phyloP scores from a whole-genome alignment of 2,797 vertebrate genomes.

The Danio kyathit region DNA sequence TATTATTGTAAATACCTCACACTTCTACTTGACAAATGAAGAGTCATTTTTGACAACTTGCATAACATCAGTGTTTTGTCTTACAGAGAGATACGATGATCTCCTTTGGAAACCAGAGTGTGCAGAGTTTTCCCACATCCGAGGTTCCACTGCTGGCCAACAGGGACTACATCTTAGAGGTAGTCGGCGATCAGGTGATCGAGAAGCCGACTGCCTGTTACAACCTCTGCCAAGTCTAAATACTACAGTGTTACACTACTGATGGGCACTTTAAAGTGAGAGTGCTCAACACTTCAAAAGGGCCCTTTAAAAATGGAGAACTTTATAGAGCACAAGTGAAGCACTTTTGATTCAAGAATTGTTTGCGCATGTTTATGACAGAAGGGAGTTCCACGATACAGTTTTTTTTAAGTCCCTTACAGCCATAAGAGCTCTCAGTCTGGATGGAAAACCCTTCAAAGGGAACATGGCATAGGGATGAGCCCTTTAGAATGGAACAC shows the following conservation, averaged over 20 bases:
- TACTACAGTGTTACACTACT: background rate
- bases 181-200: conserved; percentile 77
- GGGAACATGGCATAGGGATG: background rate
- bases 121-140: conserved; percentile 68
- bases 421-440: background rate
- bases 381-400: too few relatives aligned
- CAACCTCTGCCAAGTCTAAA: conserved; percentile 85
- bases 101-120: conserved; percentile 73
- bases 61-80: background rate
- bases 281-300: background rate
- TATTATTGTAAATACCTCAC: too few relatives aligned
- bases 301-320: background rate
- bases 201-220: conserved; percentile 76
- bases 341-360: too few relatives aligned
- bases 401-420: too few relatives aligned
- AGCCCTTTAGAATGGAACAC: background rate
- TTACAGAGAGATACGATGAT: conserved; percentile 63
- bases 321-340: background rate
- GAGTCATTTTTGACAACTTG: background rate
- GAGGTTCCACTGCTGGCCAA: conserved; percentile 76
- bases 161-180: conserved; percentile 81
- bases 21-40: background rate
- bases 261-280: background rate
- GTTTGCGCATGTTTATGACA: too few relatives aligned
- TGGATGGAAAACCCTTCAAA: background rate